These are phyloP conservation scores for Mesocentrotus franciscanus DNA, from an alignment of 53 echinoderm and acorn worm genomes.

Conservation along the genomic window DNA sequence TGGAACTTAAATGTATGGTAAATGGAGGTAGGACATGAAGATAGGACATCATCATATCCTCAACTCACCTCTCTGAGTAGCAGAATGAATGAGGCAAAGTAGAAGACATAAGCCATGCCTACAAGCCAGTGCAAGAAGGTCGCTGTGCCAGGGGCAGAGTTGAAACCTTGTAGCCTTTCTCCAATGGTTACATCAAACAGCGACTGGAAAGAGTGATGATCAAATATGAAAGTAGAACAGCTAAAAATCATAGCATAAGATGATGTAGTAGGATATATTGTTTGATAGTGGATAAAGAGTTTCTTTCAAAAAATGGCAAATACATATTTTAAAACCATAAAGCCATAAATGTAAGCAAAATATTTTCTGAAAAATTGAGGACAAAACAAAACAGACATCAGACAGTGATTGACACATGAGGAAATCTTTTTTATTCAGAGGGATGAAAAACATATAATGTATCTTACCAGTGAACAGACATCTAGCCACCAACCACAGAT, in stretches of 20 bases:
- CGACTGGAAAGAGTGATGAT: slow-evolving; percentile 71
- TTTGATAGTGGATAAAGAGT: neutral
- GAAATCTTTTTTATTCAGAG: slow-evolving; percentile 10
- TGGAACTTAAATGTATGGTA: neutral
- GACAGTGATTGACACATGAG: slow-evolving; percentile 87
- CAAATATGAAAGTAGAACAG: neutral
- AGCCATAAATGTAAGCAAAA: neutral
- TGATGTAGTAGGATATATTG: neutral
- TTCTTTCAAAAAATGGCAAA: neutral
- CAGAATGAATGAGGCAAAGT: slow-evolving; percentile 96
- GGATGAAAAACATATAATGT: neutral
- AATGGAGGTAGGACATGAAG: neutral
- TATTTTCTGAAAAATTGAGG: neutral
- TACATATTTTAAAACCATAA: neutral
- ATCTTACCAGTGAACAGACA: slow-evolving; percentile 96
- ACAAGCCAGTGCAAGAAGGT: slow-evolving; percentile 99
- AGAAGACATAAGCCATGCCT: slow-evolving; percentile 99
- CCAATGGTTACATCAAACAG: slow-evolving; percentile 90
- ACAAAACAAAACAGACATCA: slow-evolving; percentile 72
- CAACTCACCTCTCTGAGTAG: slow-evolving; percentile 91
- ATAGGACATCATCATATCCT: neutral
- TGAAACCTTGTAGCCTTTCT: slow-evolving; percentile 89
- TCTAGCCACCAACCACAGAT: slow-evolving; percentile 99
- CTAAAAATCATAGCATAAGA: neutral
- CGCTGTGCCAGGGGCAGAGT: slow-evolving; percentile 95